Evolutionary conservation across 2,888 invertebrate genomes (phyloP).

Genomic region (Scelioninae gen. 1): DNA sequence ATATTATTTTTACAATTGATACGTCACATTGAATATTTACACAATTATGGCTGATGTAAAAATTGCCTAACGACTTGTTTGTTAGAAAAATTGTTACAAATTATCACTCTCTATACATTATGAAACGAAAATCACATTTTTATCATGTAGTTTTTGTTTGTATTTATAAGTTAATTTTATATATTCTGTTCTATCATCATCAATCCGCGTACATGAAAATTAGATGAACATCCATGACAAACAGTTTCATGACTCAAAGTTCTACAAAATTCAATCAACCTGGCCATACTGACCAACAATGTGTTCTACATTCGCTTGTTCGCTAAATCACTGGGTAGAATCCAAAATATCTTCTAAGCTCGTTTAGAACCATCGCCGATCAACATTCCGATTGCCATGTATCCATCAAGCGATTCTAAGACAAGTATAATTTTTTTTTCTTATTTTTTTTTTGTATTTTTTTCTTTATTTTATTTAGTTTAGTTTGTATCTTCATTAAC

Average conservation of each 20-base stretch:
- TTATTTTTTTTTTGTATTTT: conserved; percentile 52
- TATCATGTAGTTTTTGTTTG: conserved; percentile 38
- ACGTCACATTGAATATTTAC: conserved; percentile 69
- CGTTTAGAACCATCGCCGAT: conserved; percentile 70
- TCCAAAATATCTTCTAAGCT: conserved; percentile 69
- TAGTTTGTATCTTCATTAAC: conserved; percentile 65
- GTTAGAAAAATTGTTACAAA: conserved; percentile 71
- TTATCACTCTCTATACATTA: conserved; percentile 68
- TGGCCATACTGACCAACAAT: conserved; percentile 69
- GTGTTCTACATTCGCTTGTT: conserved; percentile 58
- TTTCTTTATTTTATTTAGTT: conserved; percentile 53
- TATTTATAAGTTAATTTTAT: conserved; percentile 38
- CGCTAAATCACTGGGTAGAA: conserved; percentile 62
- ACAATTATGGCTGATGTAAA: conserved; percentile 69
- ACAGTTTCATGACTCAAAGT: conserved; percentile 67
- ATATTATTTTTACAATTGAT: conserved; percentile 67
- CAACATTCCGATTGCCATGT: conserved; percentile 67
- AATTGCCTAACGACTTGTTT: conserved; percentile 67
- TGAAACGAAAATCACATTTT: conserved; percentile 63
- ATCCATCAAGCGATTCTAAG: conserved; percentile 72
- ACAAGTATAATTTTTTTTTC: conserved; percentile 68
- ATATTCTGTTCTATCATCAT: conserved; percentile 45
- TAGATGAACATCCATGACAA: conserved; percentile 68
- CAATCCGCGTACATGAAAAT: conserved; percentile 46
- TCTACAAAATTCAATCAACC: conserved; percentile 70